Evolutionary conservation across 2,113 vertebrate genomes (phyloP).

Genomic region (Rallus limicola): DNA sequence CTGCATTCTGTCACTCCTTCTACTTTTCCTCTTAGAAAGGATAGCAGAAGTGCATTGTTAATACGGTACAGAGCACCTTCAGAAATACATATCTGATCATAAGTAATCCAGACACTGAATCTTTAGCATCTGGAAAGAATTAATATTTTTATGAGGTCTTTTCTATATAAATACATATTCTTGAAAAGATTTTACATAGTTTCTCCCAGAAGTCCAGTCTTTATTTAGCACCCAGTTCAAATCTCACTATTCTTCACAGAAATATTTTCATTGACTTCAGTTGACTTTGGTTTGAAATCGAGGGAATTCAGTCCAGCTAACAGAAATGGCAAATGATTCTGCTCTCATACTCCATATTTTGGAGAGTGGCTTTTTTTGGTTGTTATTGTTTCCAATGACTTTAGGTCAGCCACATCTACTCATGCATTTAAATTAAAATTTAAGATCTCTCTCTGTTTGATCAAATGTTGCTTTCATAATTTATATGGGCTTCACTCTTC

Average conservation of each 20-base stretch:
- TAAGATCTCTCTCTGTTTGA: constrained; percentile 48
- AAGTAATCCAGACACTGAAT: not conserved
- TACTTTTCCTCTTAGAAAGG: not conserved
- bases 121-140: not conserved
- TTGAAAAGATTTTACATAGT: not conserved
- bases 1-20: not conserved
- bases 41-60: not conserved
- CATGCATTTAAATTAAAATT: constrained; percentile 73
- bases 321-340: constrained; percentile 2
- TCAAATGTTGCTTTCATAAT: constrained; percentile 61
- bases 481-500: constrained; percentile 23
- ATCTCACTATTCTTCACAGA: not conserved
- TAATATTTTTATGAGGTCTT: not conserved
- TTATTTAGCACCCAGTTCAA: not conserved
- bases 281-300: not conserved
- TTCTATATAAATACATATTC: not conserved
- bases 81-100: not conserved
- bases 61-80: not conserved
- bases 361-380: not conserved
- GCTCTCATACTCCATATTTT: not conserved
- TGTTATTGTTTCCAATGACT: constrained; percentile 25
- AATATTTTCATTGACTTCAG: not conserved
- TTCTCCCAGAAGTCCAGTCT: not conserved
- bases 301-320: not conserved
- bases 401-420: constrained; percentile 56